These are phyloP conservation scores for Lysandra bellargus DNA, from an alignment of 2,888 invertebrate species.

Conservation along the genomic window DNA sequence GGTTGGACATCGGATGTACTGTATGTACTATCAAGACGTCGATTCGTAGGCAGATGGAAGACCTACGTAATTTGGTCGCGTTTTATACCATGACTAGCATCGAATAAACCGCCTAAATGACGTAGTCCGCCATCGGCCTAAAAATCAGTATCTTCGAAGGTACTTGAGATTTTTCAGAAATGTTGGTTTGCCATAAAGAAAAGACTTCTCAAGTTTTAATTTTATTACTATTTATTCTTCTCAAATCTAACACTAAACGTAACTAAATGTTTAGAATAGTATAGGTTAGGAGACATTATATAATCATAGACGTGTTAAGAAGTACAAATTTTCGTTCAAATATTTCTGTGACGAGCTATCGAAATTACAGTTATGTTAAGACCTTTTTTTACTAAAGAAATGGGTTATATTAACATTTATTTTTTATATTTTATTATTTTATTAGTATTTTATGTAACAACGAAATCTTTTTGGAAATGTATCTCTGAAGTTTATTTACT, in stretches of 20 bases:
- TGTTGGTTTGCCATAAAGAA: constrained; percentile 31
- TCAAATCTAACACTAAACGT: constrained; percentile 15
- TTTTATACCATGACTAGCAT: not conserved
- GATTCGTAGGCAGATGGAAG: not conserved
- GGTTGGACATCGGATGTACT: constrained; percentile 2
- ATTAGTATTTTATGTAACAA: constrained; percentile 25
- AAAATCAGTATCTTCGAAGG: not conserved
- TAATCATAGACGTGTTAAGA: constrained; percentile 27
- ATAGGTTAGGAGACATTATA: constrained; percentile 26
- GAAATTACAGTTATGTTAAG: constrained; percentile 36
- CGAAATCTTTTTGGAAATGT: constrained; percentile 26
- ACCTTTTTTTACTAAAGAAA: constrained; percentile 14
- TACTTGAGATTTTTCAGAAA: constrained; percentile 8
- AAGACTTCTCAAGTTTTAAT: constrained; percentile 27
- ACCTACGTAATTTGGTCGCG: not conserved
- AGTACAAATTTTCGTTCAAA: constrained; percentile 27
- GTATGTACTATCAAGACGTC: not conserved
- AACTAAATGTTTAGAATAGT: constrained; percentile 22
- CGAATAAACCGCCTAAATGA: not conserved
- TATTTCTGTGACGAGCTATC: constrained; percentile 28
- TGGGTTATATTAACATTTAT: constrained; percentile 20
- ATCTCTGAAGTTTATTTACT: constrained; percentile 12
- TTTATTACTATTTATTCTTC: constrained; percentile 28
- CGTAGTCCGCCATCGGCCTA: not conserved
- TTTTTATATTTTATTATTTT: constrained; percentile 16